Percentiles rank a stretch among this genome's conserved stretches.
phyloP scores from a whole-genome alignment of 2,113 vertebrate genomes.

The Struthidea cinerea region DNA sequence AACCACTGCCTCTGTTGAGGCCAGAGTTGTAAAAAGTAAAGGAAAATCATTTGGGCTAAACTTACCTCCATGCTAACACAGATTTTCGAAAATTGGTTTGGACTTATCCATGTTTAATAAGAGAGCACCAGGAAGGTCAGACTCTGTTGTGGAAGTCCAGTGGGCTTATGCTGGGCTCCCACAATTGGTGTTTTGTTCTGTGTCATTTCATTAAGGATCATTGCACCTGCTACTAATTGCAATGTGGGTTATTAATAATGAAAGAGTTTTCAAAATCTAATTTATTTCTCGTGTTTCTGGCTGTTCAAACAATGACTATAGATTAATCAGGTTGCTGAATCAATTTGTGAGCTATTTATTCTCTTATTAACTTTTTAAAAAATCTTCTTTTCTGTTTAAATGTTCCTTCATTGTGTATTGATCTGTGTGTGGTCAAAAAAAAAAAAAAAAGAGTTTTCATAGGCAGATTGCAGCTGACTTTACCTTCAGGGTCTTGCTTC shows the following conservation, averaged over 20 bases:
- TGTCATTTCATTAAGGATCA: neutral
- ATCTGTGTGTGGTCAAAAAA: neutral
- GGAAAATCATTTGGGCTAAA: neutral
- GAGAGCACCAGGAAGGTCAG: neutral
- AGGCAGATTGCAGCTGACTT: neutral
- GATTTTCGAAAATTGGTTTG: neutral
- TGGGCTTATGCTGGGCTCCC: neutral
- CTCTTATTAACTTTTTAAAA: neutral
- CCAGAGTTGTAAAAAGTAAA: neutral
- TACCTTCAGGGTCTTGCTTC: neutral
- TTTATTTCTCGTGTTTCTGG: conserved; percentile 23
- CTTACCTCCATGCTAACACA: neutral
- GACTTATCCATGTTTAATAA: neutral
- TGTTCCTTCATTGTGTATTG: neutral
- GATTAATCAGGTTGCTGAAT: conserved; percentile 8
- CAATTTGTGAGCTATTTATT: conserved; percentile 25
- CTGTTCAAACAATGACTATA: neutral
- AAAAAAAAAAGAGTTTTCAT: neutral
- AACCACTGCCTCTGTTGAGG: neutral
- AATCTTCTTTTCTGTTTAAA: neutral
- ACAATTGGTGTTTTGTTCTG: neutral
- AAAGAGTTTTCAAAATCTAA: conserved; percentile 33
- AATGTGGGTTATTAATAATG: conserved; percentile 23
- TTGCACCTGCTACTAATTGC: conserved; percentile 33
- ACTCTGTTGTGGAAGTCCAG: neutral